A percentile compares a stretch with the other conserved stretches of the same genome.
Evolutionary conservation across 2,113 vertebrate species (phyloP).

Genomic region (Scortum barcoo): DNA sequence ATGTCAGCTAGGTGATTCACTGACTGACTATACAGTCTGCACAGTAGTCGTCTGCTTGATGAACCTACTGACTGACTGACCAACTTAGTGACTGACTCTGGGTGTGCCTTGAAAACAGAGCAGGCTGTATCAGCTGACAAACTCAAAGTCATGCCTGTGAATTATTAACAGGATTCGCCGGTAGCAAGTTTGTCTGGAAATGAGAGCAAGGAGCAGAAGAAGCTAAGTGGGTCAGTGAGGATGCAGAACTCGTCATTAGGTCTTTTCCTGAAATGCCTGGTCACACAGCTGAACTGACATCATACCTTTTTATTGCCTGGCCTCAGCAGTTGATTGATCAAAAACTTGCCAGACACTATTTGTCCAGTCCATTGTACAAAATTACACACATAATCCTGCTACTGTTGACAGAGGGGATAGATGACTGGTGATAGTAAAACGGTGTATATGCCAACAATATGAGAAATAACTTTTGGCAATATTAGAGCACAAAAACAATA

Average conservation of each 20-base stretch:
- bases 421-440: background rate
- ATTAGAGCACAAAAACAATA: background rate
- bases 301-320: background rate
- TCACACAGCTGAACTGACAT: constrained; percentile 49
- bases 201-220: constrained; percentile 46
- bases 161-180: constrained; percentile 73
- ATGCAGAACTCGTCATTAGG: constrained; percentile 38
- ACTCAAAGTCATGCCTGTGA: constrained; percentile 65
- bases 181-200: constrained; percentile 49
- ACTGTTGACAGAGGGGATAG: background rate
- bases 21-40: constrained; percentile 10
- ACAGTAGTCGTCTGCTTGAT: constrained; percentile 6
- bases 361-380: background rate
- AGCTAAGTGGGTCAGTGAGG: constrained; percentile 55
- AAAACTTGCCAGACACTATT: background rate
- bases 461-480: no score
- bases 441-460: background rate
- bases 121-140: constrained; percentile 71
- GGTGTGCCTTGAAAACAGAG: constrained; percentile 64
- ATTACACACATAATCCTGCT: background rate
- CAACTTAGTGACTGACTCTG: constrained; percentile 40
- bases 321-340: background rate
- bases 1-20: constrained; percentile 34
- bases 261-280: constrained; percentile 22
- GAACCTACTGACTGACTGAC: constrained; percentile 43